phyloP scores from a whole-genome alignment of 1,140 invertebrate genomes.

The Eupristina koningsbergeri region DNA sequence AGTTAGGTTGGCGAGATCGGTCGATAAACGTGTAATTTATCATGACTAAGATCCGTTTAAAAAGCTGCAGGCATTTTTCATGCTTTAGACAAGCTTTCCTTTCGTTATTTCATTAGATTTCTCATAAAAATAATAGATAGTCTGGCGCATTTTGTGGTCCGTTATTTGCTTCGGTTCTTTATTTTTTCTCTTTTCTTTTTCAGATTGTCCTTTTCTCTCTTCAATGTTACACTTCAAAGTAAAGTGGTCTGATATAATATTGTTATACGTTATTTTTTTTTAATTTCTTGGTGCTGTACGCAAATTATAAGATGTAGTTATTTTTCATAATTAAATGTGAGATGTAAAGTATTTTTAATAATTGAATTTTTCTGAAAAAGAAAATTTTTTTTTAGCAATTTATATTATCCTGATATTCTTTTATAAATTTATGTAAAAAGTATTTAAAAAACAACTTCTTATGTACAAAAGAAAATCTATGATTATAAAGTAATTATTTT shows the following conservation, averaged over 20 bases:
- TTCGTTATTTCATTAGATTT: slow-evolving; percentile 45
- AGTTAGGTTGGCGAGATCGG: background rate
- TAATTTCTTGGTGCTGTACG: no score
- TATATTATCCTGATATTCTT: no score
- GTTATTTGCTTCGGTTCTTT: background rate
- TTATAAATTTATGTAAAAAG: no score
- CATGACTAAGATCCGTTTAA: slow-evolving; percentile 19
- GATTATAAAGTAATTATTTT: no score
- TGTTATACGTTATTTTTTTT: background rate
- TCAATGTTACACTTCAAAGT: slow-evolving; percentile 14
- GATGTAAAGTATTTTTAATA: no score
- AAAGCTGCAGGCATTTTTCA: slow-evolving; percentile 40
- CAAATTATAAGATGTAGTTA: no score
- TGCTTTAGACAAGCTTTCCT: slow-evolving; percentile 34
- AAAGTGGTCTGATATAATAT: background rate
- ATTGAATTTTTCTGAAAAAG: no score
- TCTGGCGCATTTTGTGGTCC: background rate
- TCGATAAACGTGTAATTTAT: slow-evolving; percentile 45
- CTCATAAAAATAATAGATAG: slow-evolving; percentile 42
- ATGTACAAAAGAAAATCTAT: no score
- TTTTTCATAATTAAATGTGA: no score
- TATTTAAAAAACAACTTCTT: no score
- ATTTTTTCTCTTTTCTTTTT: background rate
- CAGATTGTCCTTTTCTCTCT: background rate
- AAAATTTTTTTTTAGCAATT: background rate